A percentile compares a stretch with the other conserved stretches of the same genome.
These are phyloP conservation scores for Calcarius lapponicus DNA, from an alignment of 2,797 vertebrate genomes.

Conservation along the genomic window DNA sequence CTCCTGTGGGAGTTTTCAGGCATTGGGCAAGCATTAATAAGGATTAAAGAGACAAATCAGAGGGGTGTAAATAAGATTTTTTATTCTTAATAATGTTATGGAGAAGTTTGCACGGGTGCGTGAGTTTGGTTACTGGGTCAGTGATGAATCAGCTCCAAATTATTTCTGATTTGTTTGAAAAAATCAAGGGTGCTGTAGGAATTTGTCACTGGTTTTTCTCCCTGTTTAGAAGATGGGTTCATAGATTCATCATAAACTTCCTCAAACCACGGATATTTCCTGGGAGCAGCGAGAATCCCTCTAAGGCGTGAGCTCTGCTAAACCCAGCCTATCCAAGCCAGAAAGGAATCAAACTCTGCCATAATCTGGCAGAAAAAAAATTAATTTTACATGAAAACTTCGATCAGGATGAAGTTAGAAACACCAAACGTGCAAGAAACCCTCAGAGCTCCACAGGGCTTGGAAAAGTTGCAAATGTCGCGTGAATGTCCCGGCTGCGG, in stretches of 20 bases:
- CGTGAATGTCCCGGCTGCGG: fast-evolving
- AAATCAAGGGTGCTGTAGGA: background rate
- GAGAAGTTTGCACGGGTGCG: fast-evolving
- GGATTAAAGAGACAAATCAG: background rate
- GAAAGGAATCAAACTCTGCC: background rate
- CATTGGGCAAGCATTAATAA: background rate
- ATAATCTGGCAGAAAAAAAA: fast-evolving
- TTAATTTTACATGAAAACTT: too few species aligned
- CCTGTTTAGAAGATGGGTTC: fast-evolving
- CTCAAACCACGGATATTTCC: background rate
- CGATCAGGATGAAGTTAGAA: background rate
- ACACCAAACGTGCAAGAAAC: fast-evolving
- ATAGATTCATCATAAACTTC: too few species aligned
- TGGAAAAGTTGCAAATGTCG: fast-evolving
- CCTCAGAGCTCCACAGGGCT: background rate
- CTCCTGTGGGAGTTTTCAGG: background rate
- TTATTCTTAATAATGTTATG: background rate
- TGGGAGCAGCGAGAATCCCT: background rate
- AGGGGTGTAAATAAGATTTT: fast-evolving
- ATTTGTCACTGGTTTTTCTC: background rate
- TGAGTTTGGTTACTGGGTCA: background rate
- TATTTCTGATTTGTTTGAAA: background rate
- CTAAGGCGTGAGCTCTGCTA: background rate
- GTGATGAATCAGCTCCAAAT: background rate
- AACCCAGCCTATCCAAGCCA: background rate